These are phyloP conservation scores for Amphiprion clarkii DNA, from an alignment of 2,797 vertebrate genomes.

Conservation along the genomic window DNA sequence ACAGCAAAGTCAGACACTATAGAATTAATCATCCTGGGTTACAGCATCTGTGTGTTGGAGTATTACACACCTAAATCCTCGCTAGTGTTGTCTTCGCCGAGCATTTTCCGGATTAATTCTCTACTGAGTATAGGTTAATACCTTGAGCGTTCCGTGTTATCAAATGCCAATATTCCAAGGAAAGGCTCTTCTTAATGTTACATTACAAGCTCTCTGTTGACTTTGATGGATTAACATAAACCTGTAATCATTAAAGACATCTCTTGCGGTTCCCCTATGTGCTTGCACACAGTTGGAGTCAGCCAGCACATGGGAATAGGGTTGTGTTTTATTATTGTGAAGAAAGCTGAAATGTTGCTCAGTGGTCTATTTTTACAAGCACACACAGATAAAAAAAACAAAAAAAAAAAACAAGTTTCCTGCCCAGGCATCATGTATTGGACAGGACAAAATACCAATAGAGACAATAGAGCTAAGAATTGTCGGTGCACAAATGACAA, in stretches of 20 bases:
- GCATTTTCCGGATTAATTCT: constrained; percentile 57
- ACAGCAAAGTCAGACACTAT: constrained; percentile 16
- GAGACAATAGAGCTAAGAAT: neutral
- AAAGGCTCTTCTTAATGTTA: constrained; percentile 30
- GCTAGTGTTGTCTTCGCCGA: constrained; percentile 43
- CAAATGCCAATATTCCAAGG: constrained; percentile 29
- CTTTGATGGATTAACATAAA: constrained; percentile 48
- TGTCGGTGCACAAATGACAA: neutral
- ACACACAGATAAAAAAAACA: neutral
- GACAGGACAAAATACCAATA: neutral
- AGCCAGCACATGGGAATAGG: too few relatives aligned
- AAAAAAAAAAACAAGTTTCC: neutral
- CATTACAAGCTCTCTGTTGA: constrained; percentile 36
- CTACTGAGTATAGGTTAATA: constrained; percentile 47
- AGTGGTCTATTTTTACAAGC: neutral
- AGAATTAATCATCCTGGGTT: constrained; percentile 31
- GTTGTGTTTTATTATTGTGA: neutral
- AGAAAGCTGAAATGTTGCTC: neutral
- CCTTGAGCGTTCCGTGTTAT: constrained; percentile 10
- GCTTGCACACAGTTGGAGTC: too few relatives aligned
- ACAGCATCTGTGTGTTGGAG: constrained; percentile 47
- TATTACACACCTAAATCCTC: constrained; percentile 49
- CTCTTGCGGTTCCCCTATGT: neutral
- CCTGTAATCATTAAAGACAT: constrained; percentile 31
- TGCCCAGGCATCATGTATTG: neutral